phyloP scores from a whole-genome alignment of 2,797 vertebrate species.

The Pempheris klunzingeri region DNA sequence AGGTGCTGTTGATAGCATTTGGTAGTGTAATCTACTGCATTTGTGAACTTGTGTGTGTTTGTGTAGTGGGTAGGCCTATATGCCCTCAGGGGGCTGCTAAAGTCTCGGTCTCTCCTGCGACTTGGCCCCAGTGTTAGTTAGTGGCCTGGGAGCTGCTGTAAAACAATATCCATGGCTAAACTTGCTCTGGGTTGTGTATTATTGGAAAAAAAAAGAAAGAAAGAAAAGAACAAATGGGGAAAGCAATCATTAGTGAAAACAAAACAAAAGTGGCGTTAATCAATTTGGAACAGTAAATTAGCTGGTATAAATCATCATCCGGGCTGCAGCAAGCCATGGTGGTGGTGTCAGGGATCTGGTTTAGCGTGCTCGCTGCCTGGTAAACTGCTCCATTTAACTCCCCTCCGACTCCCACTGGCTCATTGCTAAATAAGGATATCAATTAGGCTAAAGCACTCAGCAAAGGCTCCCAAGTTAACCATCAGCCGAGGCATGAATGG shows the following conservation, averaged over 20 bases:
- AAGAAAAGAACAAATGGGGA: slow-evolving; percentile 25
- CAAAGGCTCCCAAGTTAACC: slow-evolving; percentile 90
- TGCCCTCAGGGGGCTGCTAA: slow-evolving; percentile 38
- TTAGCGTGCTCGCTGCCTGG: slow-evolving; percentile 80
- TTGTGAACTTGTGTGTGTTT: not conserved
- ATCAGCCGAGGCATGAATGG: slow-evolving; percentile 88
- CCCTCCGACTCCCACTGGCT: slow-evolving; percentile 86
- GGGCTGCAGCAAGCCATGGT: slow-evolving; percentile 62
- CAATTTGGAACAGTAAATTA: slow-evolving; percentile 72
- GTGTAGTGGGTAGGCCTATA: not conserved
- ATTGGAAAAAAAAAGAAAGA: slow-evolving; percentile 22
- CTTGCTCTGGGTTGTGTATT: slow-evolving; percentile 37
- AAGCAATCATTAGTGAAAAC: slow-evolving; percentile 58
- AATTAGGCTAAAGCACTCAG: slow-evolving; percentile 89
- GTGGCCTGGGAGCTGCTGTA: slow-evolving; percentile 63
- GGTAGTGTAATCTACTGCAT: slow-evolving; percentile 13
- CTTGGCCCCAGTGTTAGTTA: slow-evolving; percentile 49
- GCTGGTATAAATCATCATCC: slow-evolving; percentile 74
- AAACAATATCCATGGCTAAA: slow-evolving; percentile 56
- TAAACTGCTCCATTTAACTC: slow-evolving; percentile 90
- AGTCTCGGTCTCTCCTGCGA: slow-evolving; percentile 47
- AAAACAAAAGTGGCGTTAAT: slow-evolving; percentile 64
- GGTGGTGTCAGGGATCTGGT: slow-evolving; percentile 79
- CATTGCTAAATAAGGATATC: slow-evolving; percentile 90
- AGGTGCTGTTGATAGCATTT: slow-evolving; percentile 7